phyloP scores from a whole-genome alignment of 2,113 vertebrate species.

The Caretta caretta region DNA sequence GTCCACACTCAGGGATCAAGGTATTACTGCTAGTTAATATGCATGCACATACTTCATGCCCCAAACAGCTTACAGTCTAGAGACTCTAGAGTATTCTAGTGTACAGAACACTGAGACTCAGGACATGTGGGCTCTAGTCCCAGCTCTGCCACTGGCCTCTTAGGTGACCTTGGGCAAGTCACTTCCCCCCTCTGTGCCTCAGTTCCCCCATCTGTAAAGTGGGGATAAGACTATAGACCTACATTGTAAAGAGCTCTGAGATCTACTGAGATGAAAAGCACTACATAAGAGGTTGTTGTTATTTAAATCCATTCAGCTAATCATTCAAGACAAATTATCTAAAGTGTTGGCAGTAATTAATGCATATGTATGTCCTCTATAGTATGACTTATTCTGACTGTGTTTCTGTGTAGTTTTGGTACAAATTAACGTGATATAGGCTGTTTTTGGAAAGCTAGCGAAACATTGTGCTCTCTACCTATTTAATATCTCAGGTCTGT shows the following conservation, averaged over 20 bases:
- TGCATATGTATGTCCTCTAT: not conserved
- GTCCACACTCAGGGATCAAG: not conserved
- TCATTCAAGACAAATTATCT: not conserved
- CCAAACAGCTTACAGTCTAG: not conserved
- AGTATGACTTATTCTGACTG: not conserved
- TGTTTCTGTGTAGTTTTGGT: not conserved
- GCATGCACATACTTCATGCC: not conserved
- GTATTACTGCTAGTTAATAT: not conserved
- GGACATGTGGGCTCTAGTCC: not conserved
- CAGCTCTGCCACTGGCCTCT: not conserved
- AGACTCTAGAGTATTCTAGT: not conserved
- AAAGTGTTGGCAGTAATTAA: not conserved
- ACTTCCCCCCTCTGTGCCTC: not conserved
- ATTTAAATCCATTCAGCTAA: not conserved
- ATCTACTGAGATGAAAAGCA: not conserved
- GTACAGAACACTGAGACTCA: not conserved
- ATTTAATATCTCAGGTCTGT: not conserved
- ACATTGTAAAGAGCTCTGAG: not conserved
- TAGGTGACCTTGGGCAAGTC: not conserved
- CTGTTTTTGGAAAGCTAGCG: not conserved
- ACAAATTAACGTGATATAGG: rapidly evolving
- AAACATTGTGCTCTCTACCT: not conserved
- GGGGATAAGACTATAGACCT: no score
- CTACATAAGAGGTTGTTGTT: not conserved
- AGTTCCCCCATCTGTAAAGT: not conserved